Conservation (phyloP, 2,888 invertebrate species). For the Polyommatus iphigenia region DNA sequence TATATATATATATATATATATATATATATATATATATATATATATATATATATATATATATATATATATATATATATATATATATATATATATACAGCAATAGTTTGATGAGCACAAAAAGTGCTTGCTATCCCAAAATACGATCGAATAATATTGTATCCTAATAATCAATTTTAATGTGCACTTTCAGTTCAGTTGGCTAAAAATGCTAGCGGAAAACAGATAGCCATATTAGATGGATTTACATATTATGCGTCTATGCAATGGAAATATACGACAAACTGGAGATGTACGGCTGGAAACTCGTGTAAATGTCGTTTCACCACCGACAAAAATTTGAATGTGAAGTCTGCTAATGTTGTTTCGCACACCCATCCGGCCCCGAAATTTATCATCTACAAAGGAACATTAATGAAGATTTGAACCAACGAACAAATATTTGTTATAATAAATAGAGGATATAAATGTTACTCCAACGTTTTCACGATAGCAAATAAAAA, state of each 20-base stretch:
- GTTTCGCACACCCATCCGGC: slow-evolving; percentile 42
- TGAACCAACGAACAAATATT: background rate
- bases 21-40: too few species aligned
- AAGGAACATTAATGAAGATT: slow-evolving; percentile 36
- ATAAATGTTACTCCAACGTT: too few species aligned
- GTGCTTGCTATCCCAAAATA: too few species aligned
- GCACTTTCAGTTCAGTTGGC: slow-evolving; percentile 39
- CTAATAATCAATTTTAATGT: background rate
- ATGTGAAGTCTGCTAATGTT: slow-evolving; percentile 38
- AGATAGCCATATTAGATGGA: slow-evolving; percentile 40
- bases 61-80: too few species aligned
- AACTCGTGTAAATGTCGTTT: slow-evolving; percentile 45
- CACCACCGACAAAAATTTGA: slow-evolving; percentile 37
- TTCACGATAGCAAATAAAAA: too few species aligned
- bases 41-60: too few species aligned
- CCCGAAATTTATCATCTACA: slow-evolving; percentile 40
- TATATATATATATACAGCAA: too few species aligned
- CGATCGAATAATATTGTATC: background rate
- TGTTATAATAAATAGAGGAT: background rate
- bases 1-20: too few species aligned
- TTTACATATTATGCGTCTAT: slow-evolving; percentile 44
- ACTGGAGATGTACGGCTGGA: slow-evolving; percentile 46
- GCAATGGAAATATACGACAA: background rate
- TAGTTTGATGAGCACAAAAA: too few species aligned
- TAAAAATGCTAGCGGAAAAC: slow-evolving; percentile 37